These are phyloP conservation scores for Sphecodes monilicornis DNA, from an alignment of 2,888 invertebrate genomes.

Conservation along the genomic window DNA sequence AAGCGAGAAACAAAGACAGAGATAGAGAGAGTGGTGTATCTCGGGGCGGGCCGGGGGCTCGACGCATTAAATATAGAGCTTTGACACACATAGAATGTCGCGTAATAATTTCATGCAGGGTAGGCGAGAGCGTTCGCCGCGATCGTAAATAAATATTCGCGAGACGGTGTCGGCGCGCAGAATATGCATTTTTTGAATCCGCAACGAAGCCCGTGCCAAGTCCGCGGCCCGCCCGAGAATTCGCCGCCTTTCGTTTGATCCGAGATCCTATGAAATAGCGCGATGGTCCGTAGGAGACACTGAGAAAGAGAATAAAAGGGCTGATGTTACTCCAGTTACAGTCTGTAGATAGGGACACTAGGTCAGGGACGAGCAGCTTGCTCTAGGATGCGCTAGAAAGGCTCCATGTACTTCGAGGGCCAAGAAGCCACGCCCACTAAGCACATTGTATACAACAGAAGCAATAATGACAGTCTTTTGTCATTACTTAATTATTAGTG, in stretches of 20 bases:
- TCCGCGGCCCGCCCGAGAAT: not conserved
- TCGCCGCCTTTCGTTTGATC: not conserved
- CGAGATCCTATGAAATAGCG: not conserved
- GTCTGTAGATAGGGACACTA: not conserved
- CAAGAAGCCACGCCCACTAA: not conserved
- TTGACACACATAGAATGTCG: constrained; percentile 55
- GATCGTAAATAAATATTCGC: constrained; percentile 45
- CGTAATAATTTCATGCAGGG: constrained; percentile 36
- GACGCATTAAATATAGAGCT: constrained; percentile 59
- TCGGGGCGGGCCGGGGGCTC: constrained; percentile 14
- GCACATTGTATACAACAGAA: too few relatives aligned
- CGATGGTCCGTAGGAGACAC: not conserved
- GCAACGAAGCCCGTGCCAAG: constrained; percentile 18
- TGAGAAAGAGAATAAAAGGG: not conserved
- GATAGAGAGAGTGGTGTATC: not conserved
- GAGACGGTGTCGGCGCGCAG: constrained; percentile 4
- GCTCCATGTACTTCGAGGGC: not conserved
- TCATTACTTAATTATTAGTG: too few relatives aligned
- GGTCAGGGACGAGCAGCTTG: not conserved
- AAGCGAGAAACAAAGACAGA: not conserved
- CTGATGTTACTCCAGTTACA: not conserved
- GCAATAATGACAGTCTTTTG: too few relatives aligned
- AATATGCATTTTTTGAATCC: constrained; percentile 22
- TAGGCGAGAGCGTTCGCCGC: not conserved
- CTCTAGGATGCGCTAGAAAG: not conserved